phyloP scores from a whole-genome alignment of 2,888 invertebrate genomes.

The Gastracanthus pulcherrimus region DNA sequence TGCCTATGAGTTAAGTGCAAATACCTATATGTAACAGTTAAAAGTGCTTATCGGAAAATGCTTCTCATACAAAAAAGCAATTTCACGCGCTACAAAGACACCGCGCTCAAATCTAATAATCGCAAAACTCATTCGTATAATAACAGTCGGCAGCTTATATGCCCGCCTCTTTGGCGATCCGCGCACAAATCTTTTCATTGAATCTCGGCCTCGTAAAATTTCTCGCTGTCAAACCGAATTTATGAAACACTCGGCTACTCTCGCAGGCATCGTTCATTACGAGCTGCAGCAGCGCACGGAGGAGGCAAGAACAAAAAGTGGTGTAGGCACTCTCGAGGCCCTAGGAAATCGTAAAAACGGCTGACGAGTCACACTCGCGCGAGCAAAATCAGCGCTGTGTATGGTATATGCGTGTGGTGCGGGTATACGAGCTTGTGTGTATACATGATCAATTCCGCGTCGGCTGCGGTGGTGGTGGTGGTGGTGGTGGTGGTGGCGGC shows the following conservation, averaged over 20 bases:
- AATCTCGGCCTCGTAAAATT: slow-evolving; percentile 47
- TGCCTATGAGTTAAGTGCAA: too few relatives aligned
- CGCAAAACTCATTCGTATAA: slow-evolving; percentile 11
- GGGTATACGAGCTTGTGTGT: background rate
- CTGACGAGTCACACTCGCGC: slow-evolving; percentile 9
- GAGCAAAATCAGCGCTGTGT: background rate
- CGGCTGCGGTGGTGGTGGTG: slow-evolving; percentile 13
- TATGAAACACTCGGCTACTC: slow-evolving; percentile 29
- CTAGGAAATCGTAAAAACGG: slow-evolving; percentile 45
- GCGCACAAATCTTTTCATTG: slow-evolving; percentile 36
- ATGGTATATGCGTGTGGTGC: too few relatives aligned
- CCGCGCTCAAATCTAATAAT: slow-evolving; percentile 21
- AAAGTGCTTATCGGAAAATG: background rate
- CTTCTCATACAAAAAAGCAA: background rate
- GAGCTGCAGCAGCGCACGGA: background rate
- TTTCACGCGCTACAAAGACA: background rate
- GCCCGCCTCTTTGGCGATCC: background rate
- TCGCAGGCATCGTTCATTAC: slow-evolving; percentile 42
- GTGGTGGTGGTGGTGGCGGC: slow-evolving; percentile 8
- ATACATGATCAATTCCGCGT: slow-evolving; percentile 35
- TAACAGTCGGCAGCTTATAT: slow-evolving; percentile 1
- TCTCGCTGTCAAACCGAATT: slow-evolving; percentile 35
- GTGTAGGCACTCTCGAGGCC: background rate
- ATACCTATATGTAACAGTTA: background rate
- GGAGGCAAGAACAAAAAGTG: background rate